These are phyloP conservation scores for Pantherophis guttatus DNA, from an alignment of 2,113 vertebrate species.

Conservation along the genomic window DNA sequence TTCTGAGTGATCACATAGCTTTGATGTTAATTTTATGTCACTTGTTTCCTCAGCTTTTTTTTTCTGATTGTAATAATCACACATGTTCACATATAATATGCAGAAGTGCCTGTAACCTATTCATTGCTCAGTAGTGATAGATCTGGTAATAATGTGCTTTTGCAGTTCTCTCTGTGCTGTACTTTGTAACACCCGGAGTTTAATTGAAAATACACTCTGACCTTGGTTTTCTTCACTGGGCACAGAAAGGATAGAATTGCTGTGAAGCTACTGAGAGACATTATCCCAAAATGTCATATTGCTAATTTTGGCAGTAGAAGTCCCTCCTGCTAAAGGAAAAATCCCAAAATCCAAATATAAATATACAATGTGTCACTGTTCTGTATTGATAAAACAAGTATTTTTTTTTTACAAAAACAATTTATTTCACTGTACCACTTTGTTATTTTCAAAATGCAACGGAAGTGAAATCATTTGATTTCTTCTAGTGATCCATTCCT, in stretches of 20 bases:
- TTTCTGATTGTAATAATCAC: slow-evolving; percentile 65
- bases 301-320: slow-evolving; percentile 55
- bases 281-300: slow-evolving; percentile 55
- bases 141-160: slow-evolving; percentile 66
- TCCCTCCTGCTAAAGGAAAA: slow-evolving; percentile 39
- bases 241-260: slow-evolving; percentile 56
- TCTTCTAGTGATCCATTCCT: slow-evolving; percentile 63
- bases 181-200: slow-evolving; percentile 64
- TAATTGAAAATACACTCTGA: slow-evolving; percentile 73
- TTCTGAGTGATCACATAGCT: slow-evolving; percentile 31
- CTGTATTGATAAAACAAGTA: slow-evolving; percentile 47
- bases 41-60: slow-evolving; percentile 49
- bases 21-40: slow-evolving; percentile 48
- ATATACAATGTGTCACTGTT: slow-evolving; percentile 40
- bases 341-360: slow-evolving; percentile 35
- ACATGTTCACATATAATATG: slow-evolving; percentile 43
- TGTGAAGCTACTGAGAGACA: slow-evolving; percentile 54
- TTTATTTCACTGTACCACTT: slow-evolving; percentile 47
- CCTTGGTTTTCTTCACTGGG: slow-evolving; percentile 68
- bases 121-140: slow-evolving; percentile 67
- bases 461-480: slow-evolving; percentile 62
- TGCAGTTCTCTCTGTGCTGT: slow-evolving; percentile 63
- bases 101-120: slow-evolving; percentile 62
- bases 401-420: slow-evolving; percentile 49
- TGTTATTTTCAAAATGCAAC: slow-evolving; percentile 54